These are phyloP conservation scores for Phrynosoma platyrhinos DNA, from an alignment of 2,113 vertebrate species.

Conservation along the genomic window DNA sequence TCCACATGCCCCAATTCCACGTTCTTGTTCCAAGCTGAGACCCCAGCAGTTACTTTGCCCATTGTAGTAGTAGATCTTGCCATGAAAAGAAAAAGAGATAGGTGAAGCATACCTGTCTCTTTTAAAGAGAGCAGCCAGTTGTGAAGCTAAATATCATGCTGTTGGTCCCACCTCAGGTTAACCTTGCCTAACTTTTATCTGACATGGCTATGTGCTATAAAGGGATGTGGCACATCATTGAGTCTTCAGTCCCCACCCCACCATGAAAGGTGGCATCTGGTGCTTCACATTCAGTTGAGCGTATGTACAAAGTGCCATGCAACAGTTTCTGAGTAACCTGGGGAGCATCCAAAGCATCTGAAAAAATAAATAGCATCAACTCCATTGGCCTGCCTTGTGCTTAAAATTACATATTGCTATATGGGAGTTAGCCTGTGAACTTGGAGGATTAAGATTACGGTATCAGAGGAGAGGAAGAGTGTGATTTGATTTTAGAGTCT, in stretches of 20 bases:
- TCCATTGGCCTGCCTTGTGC: not conserved
- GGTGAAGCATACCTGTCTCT: not conserved
- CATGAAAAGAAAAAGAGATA: not conserved
- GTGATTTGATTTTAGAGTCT: not conserved
- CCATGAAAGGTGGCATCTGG: not conserved
- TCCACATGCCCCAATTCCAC: too few species aligned
- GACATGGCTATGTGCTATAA: not conserved
- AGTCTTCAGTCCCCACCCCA: not conserved
- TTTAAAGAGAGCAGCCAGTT: not conserved
- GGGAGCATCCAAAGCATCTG: not conserved
- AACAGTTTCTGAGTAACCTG: not conserved
- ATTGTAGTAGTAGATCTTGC: not conserved
- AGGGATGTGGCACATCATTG: too few species aligned
- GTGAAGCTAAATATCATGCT: not conserved
- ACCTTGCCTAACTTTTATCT: not conserved
- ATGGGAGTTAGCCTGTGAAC: not conserved
- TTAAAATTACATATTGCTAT: not conserved
- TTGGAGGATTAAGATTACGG: conserved; percentile 14
- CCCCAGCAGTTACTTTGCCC: not conserved
- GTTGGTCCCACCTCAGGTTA: too few species aligned
- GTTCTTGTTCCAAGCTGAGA: too few species aligned
- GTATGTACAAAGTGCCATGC: not conserved
- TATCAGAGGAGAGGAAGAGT: not conserved
- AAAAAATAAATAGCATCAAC: not conserved
- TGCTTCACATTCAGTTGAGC: not conserved